phyloP scores from a whole-genome alignment of 2,797 vertebrate species.

The Trachops cirrhosus region DNA sequence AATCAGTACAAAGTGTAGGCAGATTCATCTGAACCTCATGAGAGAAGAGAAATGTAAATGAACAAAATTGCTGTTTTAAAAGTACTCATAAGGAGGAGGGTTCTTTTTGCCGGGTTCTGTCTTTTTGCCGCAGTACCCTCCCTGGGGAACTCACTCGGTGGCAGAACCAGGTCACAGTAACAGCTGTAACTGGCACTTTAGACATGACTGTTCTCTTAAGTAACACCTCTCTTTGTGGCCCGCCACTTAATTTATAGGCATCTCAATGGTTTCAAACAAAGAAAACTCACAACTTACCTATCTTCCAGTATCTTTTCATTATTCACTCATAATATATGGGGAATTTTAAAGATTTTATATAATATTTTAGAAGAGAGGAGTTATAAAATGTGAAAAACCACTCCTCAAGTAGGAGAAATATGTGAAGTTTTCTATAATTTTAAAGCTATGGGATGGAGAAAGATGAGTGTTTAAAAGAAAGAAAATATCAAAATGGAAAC shows the following conservation, averaged over 20 bases:
- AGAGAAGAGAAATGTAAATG: slow-evolving; percentile 42
- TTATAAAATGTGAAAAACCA: neutral
- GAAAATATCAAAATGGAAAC: neutral
- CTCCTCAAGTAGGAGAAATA: neutral
- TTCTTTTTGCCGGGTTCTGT: slow-evolving; percentile 24
- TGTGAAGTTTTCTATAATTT: neutral
- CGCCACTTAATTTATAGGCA: slow-evolving; percentile 22
- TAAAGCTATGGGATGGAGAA: neutral
- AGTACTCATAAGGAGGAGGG: slow-evolving; percentile 53
- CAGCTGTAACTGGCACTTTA: slow-evolving; percentile 36
- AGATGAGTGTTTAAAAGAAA: neutral
- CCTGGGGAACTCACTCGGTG: neutral
- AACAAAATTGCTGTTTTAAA: slow-evolving; percentile 54
- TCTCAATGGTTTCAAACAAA: slow-evolving; percentile 15
- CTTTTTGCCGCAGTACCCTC: neutral
- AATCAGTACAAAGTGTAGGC: slow-evolving; percentile 61
- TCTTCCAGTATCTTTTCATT: neutral
- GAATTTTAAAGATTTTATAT: neutral
- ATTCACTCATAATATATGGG: neutral
- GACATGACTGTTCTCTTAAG: slow-evolving; percentile 42
- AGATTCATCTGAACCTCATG: slow-evolving; percentile 55
- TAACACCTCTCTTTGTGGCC: slow-evolving; percentile 1
- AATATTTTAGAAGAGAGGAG: neutral
- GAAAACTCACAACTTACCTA: neutral
- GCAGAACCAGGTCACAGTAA: slow-evolving; percentile 14